Conservation (phyloP, 2,888 invertebrate species). For the Hofmannophila pseudospretella region DNA sequence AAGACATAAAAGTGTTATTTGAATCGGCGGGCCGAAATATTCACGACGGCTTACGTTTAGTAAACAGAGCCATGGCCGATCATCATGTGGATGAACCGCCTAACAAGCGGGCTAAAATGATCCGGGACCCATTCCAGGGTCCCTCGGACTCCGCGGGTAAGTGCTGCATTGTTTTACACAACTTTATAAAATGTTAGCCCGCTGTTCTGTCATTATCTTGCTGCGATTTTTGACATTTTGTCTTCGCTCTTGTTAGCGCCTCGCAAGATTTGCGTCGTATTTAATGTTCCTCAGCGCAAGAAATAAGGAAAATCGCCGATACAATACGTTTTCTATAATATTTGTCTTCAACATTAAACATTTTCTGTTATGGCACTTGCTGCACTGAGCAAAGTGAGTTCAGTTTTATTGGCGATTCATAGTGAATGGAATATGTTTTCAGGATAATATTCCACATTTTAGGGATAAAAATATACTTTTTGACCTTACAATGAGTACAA, state of each 20-base stretch:
- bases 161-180: slow-evolving; percentile 61
- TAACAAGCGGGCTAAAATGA: slow-evolving; percentile 96
- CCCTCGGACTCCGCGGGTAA: slow-evolving; percentile 89
- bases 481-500: background rate
- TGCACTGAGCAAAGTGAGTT: background rate
- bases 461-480: background rate
- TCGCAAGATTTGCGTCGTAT: slow-evolving; percentile 73
- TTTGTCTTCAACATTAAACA: background rate
- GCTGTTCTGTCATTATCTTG: slow-evolving; percentile 66
- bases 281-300: slow-evolving; percentile 43
- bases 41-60: slow-evolving; percentile 82
- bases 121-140: slow-evolving; percentile 89
- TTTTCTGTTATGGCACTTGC: slow-evolving; percentile 5
- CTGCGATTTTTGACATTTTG: slow-evolving; percentile 69
- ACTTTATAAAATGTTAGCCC: slow-evolving; percentile 52
- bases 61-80: slow-evolving; percentile 93
- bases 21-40: slow-evolving; percentile 78
- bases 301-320: slow-evolving; percentile 20
- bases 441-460: background rate
- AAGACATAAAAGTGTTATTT: slow-evolving; percentile 76
- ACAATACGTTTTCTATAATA: slow-evolving; percentile 3
- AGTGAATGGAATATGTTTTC: background rate
- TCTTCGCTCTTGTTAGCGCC: slow-evolving; percentile 66
- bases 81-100: slow-evolving; percentile 96
- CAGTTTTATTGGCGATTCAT: background rate